These are phyloP conservation scores for Anguilla rostrata DNA, from an alignment of 2,113 vertebrate genomes.

Conservation along the genomic window DNA sequence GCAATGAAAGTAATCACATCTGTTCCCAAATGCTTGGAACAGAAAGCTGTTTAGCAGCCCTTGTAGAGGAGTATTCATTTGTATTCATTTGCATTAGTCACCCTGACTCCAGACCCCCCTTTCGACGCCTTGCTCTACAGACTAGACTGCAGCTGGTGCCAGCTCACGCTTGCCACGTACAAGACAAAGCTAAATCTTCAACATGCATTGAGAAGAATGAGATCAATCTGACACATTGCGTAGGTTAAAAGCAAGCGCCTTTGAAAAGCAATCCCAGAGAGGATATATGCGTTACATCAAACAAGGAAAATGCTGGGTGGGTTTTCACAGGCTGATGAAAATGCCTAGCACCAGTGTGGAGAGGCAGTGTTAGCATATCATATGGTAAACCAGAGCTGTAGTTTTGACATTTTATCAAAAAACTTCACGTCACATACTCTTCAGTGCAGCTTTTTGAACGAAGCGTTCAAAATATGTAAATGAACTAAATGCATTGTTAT, in stretches of 20 bases:
- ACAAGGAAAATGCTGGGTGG: neutral
- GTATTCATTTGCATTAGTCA: constrained; percentile 3
- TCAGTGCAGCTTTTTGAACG: no score
- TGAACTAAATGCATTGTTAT: no score
- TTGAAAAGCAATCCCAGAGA: neutral
- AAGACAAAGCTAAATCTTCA: neutral
- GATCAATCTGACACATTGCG: neutral
- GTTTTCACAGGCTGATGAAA: neutral
- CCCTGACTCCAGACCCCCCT: neutral
- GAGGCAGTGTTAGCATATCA: neutral
- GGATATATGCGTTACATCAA: neutral
- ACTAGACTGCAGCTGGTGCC: neutral
- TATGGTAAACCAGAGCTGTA: neutral
- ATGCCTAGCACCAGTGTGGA: neutral
- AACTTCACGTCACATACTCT: no score
- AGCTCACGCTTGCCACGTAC: neutral
- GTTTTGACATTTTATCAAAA: neutral
- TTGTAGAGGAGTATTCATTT: neutral
- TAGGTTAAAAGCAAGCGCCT: neutral
- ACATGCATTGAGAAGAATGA: neutral
- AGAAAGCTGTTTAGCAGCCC: neutral
- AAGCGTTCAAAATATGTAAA: no score
- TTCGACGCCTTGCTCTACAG: neutral
- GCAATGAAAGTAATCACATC: neutral
- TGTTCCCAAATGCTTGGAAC: neutral